Evolutionary conservation across 1,140 invertebrate genomes (phyloP).

Genomic region (Megalopta genalis): DNA sequence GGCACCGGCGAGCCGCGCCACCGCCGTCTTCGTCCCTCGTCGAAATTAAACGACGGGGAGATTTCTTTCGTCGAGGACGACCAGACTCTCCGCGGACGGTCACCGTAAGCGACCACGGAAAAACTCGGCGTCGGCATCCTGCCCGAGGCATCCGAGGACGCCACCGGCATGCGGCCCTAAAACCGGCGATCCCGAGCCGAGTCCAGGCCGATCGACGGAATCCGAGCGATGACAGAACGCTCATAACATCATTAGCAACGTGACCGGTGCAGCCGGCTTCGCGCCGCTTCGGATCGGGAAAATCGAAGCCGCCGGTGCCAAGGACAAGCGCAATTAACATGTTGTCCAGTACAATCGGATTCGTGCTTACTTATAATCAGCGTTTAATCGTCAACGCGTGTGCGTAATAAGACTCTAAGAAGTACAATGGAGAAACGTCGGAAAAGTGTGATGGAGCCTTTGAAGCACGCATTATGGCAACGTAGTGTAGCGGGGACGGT

Average conservation of each 20-base stretch:
- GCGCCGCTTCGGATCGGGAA: neutral
- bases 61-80: constrained; percentile 48
- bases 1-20: constrained; percentile 14
- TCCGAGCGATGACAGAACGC: constrained; percentile 34
- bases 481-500: too few species aligned
- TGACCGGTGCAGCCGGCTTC: neutral
- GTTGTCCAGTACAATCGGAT: too few species aligned
- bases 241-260: constrained; percentile 47
- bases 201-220: constrained; percentile 28
- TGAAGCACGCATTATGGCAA: too few species aligned
- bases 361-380: too few species aligned
- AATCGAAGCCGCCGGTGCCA: neutral
- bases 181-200: neutral
- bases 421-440: too few species aligned
- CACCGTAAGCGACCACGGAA: constrained; percentile 16
- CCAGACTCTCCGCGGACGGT: neutral
- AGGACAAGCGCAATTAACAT: too few species aligned
- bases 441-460: too few species aligned
- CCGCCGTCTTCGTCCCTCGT: constrained; percentile 24
- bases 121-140: constrained; percentile 32
- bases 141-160: constrained; percentile 4
- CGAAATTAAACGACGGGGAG: constrained; percentile 56
- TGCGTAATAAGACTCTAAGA: too few species aligned
- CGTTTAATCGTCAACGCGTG: too few species aligned
- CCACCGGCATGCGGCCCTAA: neutral